These are phyloP conservation scores for Agapornis canus DNA, from an alignment of 2,797 vertebrate genomes.

Conservation along the genomic window DNA sequence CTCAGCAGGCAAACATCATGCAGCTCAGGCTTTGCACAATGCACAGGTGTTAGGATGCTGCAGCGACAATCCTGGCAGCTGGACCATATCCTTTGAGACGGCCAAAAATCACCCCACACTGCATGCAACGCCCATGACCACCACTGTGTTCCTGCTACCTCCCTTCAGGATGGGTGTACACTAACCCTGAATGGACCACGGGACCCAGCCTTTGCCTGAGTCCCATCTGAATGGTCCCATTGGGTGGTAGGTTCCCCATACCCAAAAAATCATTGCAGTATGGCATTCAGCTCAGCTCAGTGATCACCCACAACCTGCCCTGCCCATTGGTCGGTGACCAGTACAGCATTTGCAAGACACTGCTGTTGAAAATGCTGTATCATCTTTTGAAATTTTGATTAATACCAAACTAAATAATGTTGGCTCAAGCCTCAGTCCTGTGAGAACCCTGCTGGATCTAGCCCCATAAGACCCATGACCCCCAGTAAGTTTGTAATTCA, in stretches of 20 bases:
- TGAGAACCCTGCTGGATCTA: background rate
- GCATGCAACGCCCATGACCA: background rate
- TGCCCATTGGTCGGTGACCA: background rate
- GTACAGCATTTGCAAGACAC: background rate
- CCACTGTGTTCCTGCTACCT: background rate
- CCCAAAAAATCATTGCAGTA: background rate
- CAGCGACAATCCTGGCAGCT: background rate
- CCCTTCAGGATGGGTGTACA: background rate
- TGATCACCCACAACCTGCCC: background rate
- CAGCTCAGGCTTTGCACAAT: background rate
- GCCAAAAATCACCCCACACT: background rate
- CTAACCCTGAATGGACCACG: fast-evolving
- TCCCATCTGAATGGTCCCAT: background rate
- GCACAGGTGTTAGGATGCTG: background rate
- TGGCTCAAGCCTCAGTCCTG: background rate
- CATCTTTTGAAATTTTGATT: background rate
- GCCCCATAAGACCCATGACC: background rate
- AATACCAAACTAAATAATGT: background rate
- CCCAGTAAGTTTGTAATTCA: background rate
- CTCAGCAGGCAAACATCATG: background rate
- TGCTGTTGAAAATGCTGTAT: background rate
- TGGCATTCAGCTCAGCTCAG: background rate
- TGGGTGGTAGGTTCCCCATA: background rate
- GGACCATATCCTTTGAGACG: background rate
- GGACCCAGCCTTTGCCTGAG: background rate